Percentiles rank a stretch among this genome's conserved stretches.
These are phyloP conservation scores for Eucriotettix oculatus DNA, from an alignment of 2,888 invertebrate genomes.

Conservation along the genomic window DNA sequence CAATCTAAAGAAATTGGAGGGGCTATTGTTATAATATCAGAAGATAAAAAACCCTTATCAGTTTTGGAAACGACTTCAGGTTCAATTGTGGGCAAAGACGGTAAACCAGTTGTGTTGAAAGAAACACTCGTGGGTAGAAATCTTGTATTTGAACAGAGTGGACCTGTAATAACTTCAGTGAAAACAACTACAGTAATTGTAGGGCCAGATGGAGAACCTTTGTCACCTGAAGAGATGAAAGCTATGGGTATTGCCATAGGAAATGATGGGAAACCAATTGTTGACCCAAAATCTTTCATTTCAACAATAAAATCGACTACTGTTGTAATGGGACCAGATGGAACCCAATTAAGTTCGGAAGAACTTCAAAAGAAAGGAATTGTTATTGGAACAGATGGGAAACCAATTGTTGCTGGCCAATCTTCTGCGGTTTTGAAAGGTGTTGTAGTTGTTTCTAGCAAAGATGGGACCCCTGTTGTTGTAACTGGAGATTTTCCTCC, in stretches of 20 bases:
- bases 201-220: constrained; percentile 21
- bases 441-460: neutral
- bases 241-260: constrained; percentile 14
- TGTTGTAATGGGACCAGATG: constrained; percentile 20
- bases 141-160: neutral
- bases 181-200: constrained; percentile 7
- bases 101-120: neutral
- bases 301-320: constrained; percentile 18
- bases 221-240: constrained; percentile 13
- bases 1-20: neutral
- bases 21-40: neutral
- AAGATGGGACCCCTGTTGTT: neutral
- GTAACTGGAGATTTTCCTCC: neutral
- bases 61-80: neutral
- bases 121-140: neutral
- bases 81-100: neutral
- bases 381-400: constrained; percentile 21
- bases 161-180: neutral
- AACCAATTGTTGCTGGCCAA: constrained; percentile 16
- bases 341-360: constrained; percentile 12
- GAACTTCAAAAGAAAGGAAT: constrained; percentile 16
- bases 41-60: neutral
- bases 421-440: neutral
- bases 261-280: constrained; percentile 20
- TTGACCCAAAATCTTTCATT: constrained; percentile 2